Conservation (phyloP, 1,140 invertebrate species). For the Drosophila mojavensis region DNA sequence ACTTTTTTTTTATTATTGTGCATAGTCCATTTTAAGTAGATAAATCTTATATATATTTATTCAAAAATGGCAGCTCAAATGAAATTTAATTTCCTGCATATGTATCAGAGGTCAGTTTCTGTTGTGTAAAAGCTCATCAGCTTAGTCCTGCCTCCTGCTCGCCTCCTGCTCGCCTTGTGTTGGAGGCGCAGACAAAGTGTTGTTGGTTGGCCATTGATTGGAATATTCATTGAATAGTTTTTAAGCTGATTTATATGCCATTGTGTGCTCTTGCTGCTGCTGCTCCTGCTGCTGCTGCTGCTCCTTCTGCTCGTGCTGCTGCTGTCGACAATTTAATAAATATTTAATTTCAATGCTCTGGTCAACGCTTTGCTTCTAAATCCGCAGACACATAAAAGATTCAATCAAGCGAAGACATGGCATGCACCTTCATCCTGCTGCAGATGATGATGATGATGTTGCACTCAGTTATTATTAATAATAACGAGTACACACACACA, state of each 20-base stretch:
- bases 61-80: slow-evolving; percentile 6
- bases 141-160: not conserved
- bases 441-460: slow-evolving; percentile 31
- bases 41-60: too few species aligned
- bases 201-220: slow-evolving; percentile 66
- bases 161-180: not conserved
- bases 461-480: slow-evolving; percentile 64
- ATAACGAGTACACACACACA: slow-evolving; percentile 29
- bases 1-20: too few species aligned
- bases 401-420: slow-evolving; percentile 55
- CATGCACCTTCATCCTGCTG: slow-evolving; percentile 6
- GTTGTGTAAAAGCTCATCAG: slow-evolving; percentile 61
- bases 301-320: not conserved
- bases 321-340: slow-evolving; percentile 75
- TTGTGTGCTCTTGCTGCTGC: slow-evolving; percentile 35
- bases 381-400: slow-evolving; percentile 73
- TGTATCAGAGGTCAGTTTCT: slow-evolving; percentile 50
- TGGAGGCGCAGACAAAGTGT: slow-evolving; percentile 14
- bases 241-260: slow-evolving; percentile 80
- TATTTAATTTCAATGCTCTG: slow-evolving; percentile 75
- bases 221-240: slow-evolving; percentile 83
- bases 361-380: slow-evolving; percentile 49
- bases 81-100: slow-evolving; percentile 51
- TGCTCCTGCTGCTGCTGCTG: not conserved
- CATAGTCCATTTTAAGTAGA: too few species aligned